phyloP scores from a whole-genome alignment of 2,797 vertebrate species.

The Pangasius krempfi region DNA sequence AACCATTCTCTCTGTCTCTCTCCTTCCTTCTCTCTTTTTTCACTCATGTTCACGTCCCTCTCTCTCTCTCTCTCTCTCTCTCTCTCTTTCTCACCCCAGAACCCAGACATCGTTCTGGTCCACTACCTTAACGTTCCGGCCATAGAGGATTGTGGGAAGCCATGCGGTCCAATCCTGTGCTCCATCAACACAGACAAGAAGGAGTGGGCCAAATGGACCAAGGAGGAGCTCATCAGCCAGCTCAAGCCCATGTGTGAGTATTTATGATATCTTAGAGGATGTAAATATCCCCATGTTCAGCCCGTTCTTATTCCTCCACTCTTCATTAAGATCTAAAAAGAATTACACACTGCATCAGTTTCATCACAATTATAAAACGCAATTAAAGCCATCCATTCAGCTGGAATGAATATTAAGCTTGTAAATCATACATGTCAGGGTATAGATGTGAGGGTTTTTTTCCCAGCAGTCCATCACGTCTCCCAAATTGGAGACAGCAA shows the following conservation, averaged over 20 bases:
- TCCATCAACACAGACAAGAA: slow-evolving; percentile 98
- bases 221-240: slow-evolving; percentile 96
- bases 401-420: background rate
- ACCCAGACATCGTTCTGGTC: slow-evolving; percentile 97
- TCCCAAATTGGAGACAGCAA: slow-evolving; percentile 16
- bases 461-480: slow-evolving; percentile 8
- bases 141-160: slow-evolving; percentile 96
- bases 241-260: slow-evolving; percentile 98
- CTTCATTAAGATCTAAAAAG: slow-evolving; percentile 16
- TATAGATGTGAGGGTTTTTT: background rate
- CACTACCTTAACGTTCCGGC: slow-evolving; percentile 98
- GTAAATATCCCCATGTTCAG: background rate
- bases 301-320: background rate
- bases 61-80: background rate
- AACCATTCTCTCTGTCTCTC: background rate
- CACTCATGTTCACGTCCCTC: background rate
- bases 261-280: slow-evolving; percentile 1
- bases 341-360: background rate
- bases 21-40: background rate
- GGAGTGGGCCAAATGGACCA: slow-evolving; percentile 98
- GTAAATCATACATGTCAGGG: background rate
- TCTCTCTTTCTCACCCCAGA: slow-evolving; percentile 69
- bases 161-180: slow-evolving; percentile 93
- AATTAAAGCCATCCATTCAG: slow-evolving; percentile 14
- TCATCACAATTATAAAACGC: background rate